Evolutionary conservation across 2,888 invertebrate species (phyloP).

Genomic region (Sceliomorpha sp.): DNA sequence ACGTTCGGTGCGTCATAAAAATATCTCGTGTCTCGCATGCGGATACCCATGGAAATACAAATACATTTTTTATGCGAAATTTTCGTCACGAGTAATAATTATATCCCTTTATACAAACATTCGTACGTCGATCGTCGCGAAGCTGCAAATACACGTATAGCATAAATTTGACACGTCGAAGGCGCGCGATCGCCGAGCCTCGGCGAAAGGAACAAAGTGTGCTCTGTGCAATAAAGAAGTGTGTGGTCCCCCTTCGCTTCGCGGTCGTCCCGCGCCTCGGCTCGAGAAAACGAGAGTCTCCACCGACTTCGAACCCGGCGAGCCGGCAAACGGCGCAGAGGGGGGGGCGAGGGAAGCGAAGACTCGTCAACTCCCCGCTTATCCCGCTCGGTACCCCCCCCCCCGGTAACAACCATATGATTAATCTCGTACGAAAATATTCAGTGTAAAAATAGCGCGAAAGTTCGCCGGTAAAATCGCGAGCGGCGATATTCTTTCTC

Average conservation of each 20-base stretch:
- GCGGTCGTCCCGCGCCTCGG: too few species aligned
- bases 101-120: constrained; percentile 45
- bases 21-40: constrained; percentile 35
- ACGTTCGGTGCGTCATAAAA: constrained; percentile 46
- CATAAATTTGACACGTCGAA: constrained; percentile 21
- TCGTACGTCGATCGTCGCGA: constrained; percentile 44
- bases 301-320: too few species aligned
- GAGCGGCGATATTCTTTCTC: constrained; percentile 24
- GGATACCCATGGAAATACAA: constrained; percentile 40
- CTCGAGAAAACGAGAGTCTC: too few species aligned
- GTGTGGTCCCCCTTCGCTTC: too few species aligned
- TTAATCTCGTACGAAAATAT: constrained; percentile 70
- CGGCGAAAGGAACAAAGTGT: too few species aligned
- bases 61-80: constrained; percentile 51
- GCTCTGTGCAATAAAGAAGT: too few species aligned
- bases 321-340: too few species aligned
- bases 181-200: constrained; percentile 6
- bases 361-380: constrained; percentile 17
- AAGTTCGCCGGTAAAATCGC: constrained; percentile 39
- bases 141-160: constrained; percentile 35
- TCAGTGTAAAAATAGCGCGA: constrained; percentile 78
- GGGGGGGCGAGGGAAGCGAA: too few species aligned
- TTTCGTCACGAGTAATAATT: constrained; percentile 50
- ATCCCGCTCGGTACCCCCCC: too few species aligned
- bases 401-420: too few species aligned